phyloP scores from a whole-genome alignment of 2,888 invertebrate species.

The Nemotelus nigrinus region DNA sequence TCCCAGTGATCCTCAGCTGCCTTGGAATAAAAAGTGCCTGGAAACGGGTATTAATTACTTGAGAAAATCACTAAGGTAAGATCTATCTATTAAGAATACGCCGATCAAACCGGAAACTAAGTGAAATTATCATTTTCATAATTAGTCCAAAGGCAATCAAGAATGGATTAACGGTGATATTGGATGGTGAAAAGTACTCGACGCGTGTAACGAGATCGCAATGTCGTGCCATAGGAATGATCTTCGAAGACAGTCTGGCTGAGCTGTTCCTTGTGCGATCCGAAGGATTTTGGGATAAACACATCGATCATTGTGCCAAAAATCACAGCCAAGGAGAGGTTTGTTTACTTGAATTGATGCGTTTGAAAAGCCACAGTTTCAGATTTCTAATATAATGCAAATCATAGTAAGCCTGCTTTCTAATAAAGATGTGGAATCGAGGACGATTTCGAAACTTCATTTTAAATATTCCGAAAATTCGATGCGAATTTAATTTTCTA shows the following conservation, averaged over 20 bases:
- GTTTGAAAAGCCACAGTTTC: background rate
- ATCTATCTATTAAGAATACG: conserved; percentile 33
- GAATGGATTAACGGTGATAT: conserved; percentile 70
- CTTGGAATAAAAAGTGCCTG: conserved; percentile 64
- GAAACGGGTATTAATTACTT: conserved; percentile 63
- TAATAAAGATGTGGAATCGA: too few relatives aligned
- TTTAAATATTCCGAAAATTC: too few relatives aligned
- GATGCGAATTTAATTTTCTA: too few relatives aligned
- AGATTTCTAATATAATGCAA: background rate
- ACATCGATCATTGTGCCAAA: conserved; percentile 76
- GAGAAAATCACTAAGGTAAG: conserved; percentile 63
- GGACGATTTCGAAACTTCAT: too few relatives aligned
- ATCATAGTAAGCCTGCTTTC: too few relatives aligned
- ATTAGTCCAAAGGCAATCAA: conserved; percentile 57
- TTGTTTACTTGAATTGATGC: conserved; percentile 40
- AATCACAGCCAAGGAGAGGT: conserved; percentile 70
- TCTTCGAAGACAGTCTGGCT: conserved; percentile 66
- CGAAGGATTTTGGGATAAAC: conserved; percentile 81
- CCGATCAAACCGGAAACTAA: background rate
- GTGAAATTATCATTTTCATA: background rate
- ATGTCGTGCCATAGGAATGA: conserved; percentile 69
- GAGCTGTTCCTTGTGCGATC: conserved; percentile 74
- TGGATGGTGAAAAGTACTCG: conserved; percentile 73
- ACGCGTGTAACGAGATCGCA: conserved; percentile 71
- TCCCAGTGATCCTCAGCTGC: conserved; percentile 69